Base-by-base conservation (phyloP, 1,140 invertebrate genomes). In the Pseudomyrmex pallidus region DNA sequence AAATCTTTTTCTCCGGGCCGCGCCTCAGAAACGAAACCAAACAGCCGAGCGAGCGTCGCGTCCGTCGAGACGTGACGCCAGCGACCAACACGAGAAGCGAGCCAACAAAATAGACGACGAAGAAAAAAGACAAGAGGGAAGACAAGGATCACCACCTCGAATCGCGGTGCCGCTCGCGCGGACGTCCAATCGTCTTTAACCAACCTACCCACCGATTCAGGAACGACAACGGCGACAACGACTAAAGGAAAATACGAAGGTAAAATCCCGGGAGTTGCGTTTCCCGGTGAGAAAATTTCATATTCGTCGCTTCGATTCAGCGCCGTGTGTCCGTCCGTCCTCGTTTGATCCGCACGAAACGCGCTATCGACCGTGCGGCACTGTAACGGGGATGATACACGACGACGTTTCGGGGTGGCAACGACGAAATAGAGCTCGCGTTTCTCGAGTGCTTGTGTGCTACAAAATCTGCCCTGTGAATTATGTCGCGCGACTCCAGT, bases 191-290 rank as follows among this genome's bases (percentile, higher is more conserved):
- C 85, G 66, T 87, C 70, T 83, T 48, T 61, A 52, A 64, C 35
- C 86, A 77, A 62, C 83, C 85, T 44, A 73, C 74, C 74, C 74
- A 84, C 67, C 87, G 85, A 82, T 87, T 91, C 89, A 90, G 90
- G 88, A 90, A 91, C 89, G 90, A 90, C 89, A 89, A 91, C 89
- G 90, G 88, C 90, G 74, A 89, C 84, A 84, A 63, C 62, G 48
- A 87, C 35, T 17, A 77, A 82, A 76, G 61, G 61, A 82, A 35
- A 84, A 68, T 48, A 20, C 15, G 35, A 82, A 87, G 86, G 87
- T 87, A 88, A 87, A 44, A 17, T 44, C 8, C n/a, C 2, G 10
- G 48, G 35, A 35, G 35, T n/a, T 17, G n/a, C n/a, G 56, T 9
- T 52, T 17, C n/a, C 8, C 17, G 57, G 9, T 59, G 5, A 17